These are phyloP conservation scores for Syngnathus typhle DNA, from an alignment of 2,113 vertebrate genomes.

Conservation along the genomic window DNA sequence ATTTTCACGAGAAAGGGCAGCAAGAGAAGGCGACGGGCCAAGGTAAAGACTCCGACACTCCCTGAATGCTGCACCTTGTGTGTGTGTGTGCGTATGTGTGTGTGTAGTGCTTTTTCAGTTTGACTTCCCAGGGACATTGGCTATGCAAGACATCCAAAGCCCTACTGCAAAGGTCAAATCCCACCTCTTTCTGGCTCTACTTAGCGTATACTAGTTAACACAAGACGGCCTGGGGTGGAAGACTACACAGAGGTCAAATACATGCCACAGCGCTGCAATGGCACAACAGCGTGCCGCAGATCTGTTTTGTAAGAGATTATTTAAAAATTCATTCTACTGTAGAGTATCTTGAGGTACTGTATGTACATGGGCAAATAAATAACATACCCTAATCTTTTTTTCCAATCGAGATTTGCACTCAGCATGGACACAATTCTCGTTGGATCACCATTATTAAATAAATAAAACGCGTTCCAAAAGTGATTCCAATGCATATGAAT, in stretches of 20 bases:
- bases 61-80: slow-evolving; percentile 16
- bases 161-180: slow-evolving; percentile 54
- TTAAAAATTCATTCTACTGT: neutral
- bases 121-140: slow-evolving; percentile 39
- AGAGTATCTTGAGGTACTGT: slow-evolving; percentile 17
- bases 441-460: no score
- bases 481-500: no score
- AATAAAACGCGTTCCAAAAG: no score
- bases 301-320: neutral
- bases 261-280: neutral
- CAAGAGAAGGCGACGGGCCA: slow-evolving; percentile 55
- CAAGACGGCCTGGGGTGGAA: neutral
- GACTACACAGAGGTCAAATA: neutral
- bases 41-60: slow-evolving; percentile 44
- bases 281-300: neutral
- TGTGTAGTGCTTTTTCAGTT: slow-evolving; percentile 38
- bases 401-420: no score
- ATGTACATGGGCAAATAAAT: neutral
- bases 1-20: slow-evolving; percentile 69
- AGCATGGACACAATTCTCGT: no score
- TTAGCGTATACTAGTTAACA: neutral
- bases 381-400: no score
- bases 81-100: slow-evolving; percentile 8
- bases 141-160: slow-evolving; percentile 30
- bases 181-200: slow-evolving; percentile 14